Percentiles rank a stretch among this genome's conserved stretches.
phyloP scores from a whole-genome alignment of 2,113 vertebrate species.

The Anolis sagrei region DNA sequence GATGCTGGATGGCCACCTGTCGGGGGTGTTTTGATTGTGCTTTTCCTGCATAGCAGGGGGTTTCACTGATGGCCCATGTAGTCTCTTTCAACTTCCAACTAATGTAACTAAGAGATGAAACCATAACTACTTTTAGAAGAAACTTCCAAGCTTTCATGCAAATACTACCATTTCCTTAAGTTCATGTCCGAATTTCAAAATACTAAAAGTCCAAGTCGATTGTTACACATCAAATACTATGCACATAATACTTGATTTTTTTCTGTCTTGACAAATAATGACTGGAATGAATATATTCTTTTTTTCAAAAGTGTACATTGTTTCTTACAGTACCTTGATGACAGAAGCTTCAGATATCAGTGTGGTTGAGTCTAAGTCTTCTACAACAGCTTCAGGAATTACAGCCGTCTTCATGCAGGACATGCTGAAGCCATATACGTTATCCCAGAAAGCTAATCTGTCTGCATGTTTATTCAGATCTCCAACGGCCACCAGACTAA shows the following conservation, averaged over 20 bases:
- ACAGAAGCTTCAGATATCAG: constrained; percentile 85
- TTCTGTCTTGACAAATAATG: neutral
- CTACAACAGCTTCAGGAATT: constrained; percentile 88
- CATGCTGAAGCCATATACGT: constrained; percentile 96
- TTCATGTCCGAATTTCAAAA: neutral
- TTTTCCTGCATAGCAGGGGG: too few species aligned
- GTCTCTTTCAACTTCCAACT: too few species aligned
- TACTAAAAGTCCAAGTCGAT: neutral
- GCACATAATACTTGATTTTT: neutral
- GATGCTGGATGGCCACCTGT: too few species aligned
- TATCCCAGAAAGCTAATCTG: constrained; percentile 91
- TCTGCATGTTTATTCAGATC: constrained; percentile 82
- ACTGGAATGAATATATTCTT: neutral
- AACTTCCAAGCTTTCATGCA: neutral
- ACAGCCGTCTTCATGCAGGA: constrained; percentile 94
- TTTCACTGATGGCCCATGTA: too few species aligned
- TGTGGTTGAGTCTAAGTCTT: constrained; percentile 83
- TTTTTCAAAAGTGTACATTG: neutral
- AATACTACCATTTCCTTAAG: neutral
- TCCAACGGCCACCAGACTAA: constrained; percentile 87
- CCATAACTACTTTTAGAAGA: neutral
- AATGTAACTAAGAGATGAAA: too few species aligned
- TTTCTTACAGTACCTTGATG: constrained; percentile 82
- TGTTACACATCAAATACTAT: neutral
- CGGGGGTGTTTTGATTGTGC: too few species aligned